Evolutionary conservation across 2,888 invertebrate genomes (phyloP).

Genomic region (Netelia fuscicornis): DNA sequence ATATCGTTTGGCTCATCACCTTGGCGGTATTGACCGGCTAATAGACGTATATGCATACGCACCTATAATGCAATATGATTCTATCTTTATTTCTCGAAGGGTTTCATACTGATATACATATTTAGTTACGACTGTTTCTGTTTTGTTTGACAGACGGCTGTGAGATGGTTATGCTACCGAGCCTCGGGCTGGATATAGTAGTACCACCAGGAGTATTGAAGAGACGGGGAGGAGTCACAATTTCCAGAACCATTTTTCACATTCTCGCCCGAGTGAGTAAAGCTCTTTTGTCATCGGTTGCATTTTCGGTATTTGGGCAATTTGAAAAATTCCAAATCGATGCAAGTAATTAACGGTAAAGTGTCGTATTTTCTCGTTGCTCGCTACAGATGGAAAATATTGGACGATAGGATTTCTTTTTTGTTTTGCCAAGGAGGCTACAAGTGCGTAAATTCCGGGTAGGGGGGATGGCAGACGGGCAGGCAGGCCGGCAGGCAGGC

Average conservation of each 20-base stretch:
- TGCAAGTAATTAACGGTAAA: background rate
- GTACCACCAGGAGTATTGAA: constrained; percentile 73
- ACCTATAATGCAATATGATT: constrained; percentile 39
- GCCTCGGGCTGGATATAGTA: constrained; percentile 74
- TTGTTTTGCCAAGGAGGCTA: constrained; percentile 31
- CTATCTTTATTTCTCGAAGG: background rate
- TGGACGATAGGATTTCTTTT: background rate
- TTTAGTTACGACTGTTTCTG: no score
- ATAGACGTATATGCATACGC: constrained; percentile 8
- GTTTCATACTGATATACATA: no score
- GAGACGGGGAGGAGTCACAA: constrained; percentile 74
- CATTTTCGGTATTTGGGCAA: background rate
- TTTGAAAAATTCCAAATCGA: background rate
- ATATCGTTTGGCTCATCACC: constrained; percentile 65
- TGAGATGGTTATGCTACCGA: constrained; percentile 74
- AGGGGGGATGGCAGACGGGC: constrained; percentile 73
- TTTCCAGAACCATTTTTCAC: constrained; percentile 48
- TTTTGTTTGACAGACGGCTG: background rate
- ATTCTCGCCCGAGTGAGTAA: constrained; percentile 48
- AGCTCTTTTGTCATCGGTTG: background rate
- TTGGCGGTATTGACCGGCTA: constrained; percentile 66
- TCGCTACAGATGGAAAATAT: no score
- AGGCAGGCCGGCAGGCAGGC: constrained; percentile 63
- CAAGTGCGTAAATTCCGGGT: constrained; percentile 74
- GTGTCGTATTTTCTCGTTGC: background rate